These are phyloP conservation scores for Amaurobius ferox DNA, from an alignment of 2,888 invertebrate species.

Conservation along the genomic window DNA sequence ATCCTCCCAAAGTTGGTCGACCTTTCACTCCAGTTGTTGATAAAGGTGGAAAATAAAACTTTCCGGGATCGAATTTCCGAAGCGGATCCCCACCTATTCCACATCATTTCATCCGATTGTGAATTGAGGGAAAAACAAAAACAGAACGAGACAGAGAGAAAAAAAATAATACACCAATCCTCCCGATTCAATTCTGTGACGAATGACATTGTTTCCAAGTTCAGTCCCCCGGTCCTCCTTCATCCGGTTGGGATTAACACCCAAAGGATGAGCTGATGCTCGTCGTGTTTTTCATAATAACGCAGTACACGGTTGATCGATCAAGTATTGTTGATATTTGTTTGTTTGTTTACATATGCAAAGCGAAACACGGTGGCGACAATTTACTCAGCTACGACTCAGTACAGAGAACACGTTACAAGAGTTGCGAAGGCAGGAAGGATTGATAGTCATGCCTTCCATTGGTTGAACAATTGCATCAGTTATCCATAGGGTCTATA, in stretches of 20 bases:
- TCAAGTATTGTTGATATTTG: too few relatives aligned
- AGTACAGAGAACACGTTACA: too few relatives aligned
- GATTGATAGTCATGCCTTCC: too few relatives aligned
- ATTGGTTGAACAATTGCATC: too few relatives aligned
- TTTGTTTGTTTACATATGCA: too few relatives aligned
- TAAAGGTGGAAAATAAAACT: too few relatives aligned
- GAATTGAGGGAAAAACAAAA: neutral
- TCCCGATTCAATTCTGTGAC: neutral
- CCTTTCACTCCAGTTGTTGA: neutral
- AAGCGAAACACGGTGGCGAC: too few relatives aligned
- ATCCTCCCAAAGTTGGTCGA: neutral
- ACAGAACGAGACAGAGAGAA: neutral
- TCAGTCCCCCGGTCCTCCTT: neutral
- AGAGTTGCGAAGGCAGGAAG: too few relatives aligned
- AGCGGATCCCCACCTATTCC: neutral
- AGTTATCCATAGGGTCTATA: too few relatives aligned
- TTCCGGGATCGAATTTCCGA: neutral
- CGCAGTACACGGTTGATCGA: too few relatives aligned
- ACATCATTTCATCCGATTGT: neutral
- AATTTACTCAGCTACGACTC: too few relatives aligned
- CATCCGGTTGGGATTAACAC: neutral
- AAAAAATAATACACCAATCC: neutral
- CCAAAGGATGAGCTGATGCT: neutral
- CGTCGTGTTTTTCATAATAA: too few relatives aligned
- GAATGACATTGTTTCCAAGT: neutral